phyloP scores from a whole-genome alignment of 1,140 invertebrate species.

The Thaumatotibia leucotreta region DNA sequence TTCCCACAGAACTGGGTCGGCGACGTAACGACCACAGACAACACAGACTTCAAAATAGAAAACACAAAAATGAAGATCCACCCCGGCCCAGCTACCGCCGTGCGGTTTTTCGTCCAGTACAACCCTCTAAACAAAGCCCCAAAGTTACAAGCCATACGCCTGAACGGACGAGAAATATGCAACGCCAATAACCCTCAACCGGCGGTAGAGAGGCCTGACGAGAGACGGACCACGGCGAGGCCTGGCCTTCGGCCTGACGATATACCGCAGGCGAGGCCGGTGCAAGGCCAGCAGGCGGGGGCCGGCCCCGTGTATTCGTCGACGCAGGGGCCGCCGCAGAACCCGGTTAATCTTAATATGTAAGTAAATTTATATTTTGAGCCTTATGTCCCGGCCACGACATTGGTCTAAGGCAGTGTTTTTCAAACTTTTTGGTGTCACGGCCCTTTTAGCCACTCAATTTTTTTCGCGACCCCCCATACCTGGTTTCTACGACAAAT shows the following conservation, averaged over 20 bases:
- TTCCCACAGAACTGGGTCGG: constrained; percentile 63
- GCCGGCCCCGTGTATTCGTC: neutral
- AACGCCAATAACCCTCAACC: constrained; percentile 53
- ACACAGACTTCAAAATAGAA: constrained; percentile 66
- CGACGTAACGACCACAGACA: constrained; percentile 61
- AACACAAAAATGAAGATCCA: constrained; percentile 67
- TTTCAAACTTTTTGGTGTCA: too few species aligned
- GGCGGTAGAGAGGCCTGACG: constrained; percentile 30
- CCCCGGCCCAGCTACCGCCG: constrained; percentile 55
- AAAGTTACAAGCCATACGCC: constrained; percentile 45
- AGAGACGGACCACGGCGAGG: constrained; percentile 6
- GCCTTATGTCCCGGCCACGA: too few species aligned
- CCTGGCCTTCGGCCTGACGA: neutral
- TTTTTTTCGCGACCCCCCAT: too few species aligned
- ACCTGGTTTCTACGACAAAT: too few species aligned
- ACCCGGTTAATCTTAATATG: neutral
- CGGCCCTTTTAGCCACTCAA: too few species aligned
- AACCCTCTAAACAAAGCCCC: constrained; percentile 52
- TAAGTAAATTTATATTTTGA: neutral
- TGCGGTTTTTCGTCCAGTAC: constrained; percentile 65
- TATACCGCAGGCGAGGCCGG: neutral
- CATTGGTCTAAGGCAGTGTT: too few species aligned
- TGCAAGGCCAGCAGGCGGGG: neutral
- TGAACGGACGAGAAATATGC: constrained; percentile 66
- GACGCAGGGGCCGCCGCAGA: neutral